These are phyloP conservation scores for Chauna torquata DNA, from an alignment of 2,113 vertebrate species.

Conservation along the genomic window DNA sequence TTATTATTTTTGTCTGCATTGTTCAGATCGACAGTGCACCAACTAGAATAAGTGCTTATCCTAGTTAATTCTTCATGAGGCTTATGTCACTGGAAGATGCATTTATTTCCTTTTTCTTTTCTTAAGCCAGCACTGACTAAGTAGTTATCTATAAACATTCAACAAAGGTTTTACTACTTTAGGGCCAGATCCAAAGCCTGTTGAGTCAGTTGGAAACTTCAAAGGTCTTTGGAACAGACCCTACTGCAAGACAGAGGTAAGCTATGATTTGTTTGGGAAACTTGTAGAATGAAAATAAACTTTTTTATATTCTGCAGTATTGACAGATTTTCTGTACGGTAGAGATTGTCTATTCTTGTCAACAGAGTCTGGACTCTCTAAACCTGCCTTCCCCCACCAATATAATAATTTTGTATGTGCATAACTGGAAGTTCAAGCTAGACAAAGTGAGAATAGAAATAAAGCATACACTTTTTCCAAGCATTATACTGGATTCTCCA, in stretches of 20 bases:
- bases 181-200: not conserved
- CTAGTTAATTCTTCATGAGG: constrained; percentile 73
- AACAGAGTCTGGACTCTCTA: not conserved
- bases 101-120: constrained; percentile 56
- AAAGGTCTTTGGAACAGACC: not conserved
- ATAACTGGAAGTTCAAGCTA: not conserved
- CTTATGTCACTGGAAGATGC: constrained; percentile 60
- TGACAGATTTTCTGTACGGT: not conserved
- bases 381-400: not conserved
- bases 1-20: constrained; percentile 72
- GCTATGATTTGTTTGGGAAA: not conserved
- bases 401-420: not conserved
- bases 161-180: constrained; percentile 14
- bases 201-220: not conserved
- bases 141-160: constrained; percentile 41
- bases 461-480: not conserved
- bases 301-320: not conserved
- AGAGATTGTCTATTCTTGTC: not conserved
- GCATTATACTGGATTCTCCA: not conserved
- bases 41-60: constrained; percentile 67
- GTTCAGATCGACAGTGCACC: constrained; percentile 50
- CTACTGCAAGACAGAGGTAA: not conserved
- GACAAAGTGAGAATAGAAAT: not conserved
- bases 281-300: not conserved
- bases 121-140: constrained; percentile 4